Evolutionary conservation across 2,888 invertebrate species (phyloP).

Genomic region (Drosophila mettleri): DNA sequence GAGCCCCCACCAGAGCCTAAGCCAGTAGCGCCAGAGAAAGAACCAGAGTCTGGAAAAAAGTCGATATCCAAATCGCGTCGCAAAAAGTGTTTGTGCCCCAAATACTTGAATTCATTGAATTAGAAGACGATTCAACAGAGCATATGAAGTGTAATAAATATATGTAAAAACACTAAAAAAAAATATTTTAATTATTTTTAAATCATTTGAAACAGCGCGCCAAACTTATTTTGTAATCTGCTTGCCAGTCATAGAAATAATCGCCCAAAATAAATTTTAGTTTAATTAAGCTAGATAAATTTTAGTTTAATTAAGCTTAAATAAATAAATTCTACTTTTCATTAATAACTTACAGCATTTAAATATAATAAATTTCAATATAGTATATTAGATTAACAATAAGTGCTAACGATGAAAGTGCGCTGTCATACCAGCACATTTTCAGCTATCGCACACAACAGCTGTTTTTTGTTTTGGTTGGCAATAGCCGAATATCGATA

Average conservation of each 20-base stretch:
- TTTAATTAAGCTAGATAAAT: not conserved
- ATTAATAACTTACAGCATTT: too few species aligned
- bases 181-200: not conserved
- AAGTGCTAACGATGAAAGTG: too few species aligned
- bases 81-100: constrained; percentile 66
- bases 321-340: too few species aligned
- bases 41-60: not conserved
- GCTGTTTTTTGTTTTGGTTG: constrained; percentile 24
- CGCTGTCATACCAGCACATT: constrained; percentile 5
- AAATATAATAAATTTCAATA: too few species aligned
- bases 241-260: too few species aligned
- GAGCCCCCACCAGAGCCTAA: not conserved
- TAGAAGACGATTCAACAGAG: not conserved
- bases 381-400: too few species aligned
- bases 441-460: constrained; percentile 19
- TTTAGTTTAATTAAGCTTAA: not conserved
- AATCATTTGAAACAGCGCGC: not conserved
- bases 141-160: constrained; percentile 8
- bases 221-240: not conserved
- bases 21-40: constrained; percentile 3
- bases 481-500: constrained; percentile 31
- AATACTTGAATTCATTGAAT: constrained; percentile 45
- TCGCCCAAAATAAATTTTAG: too few species aligned
- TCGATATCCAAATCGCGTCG: not conserved
- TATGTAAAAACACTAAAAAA: not conserved